Evolutionary conservation across 92 coral and sea anemone species (phyloP).

Genomic region (Desmophyllum pertusum): DNA sequence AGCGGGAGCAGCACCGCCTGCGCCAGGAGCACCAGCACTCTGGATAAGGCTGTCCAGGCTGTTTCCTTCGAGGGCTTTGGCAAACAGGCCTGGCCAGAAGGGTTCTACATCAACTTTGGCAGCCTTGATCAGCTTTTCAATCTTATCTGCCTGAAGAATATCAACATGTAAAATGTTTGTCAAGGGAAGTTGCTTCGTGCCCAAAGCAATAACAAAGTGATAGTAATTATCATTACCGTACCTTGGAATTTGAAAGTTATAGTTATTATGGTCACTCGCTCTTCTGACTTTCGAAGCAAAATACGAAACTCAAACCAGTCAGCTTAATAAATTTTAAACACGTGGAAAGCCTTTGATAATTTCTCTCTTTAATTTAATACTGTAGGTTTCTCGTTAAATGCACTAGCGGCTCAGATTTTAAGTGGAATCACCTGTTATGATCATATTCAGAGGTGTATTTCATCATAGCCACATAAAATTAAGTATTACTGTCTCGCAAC

Average conservation of each 20-base stretch:
- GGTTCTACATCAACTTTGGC: conserved; percentile 94
- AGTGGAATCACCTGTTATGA: conserved; percentile 65
- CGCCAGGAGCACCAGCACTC: conserved; percentile 95
- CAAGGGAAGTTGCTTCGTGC: too few species aligned
- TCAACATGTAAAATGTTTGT: too few species aligned
- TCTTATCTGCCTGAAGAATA: conserved; percentile 84
- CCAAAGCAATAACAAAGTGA: too few species aligned
- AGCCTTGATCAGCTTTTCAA: conserved; percentile 85
- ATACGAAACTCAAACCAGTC: neutral
- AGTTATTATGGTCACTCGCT: too few species aligned
- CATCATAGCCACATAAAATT: conserved; percentile 78
- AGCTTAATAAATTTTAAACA: neutral
- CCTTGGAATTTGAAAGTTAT: too few species aligned
- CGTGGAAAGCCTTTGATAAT: neutral
- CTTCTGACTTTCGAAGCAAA: too few species aligned
- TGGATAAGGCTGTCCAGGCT: conserved; percentile 83
- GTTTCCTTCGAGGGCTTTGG: conserved; percentile 96
- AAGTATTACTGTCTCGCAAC: neutral
- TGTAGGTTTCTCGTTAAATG: neutral
- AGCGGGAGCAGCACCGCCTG: conserved; percentile 81
- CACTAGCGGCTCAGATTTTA: conserved; percentile 68
- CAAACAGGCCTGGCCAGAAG: conserved; percentile 99
- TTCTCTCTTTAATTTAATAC: neutral
- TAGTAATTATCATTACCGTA: too few species aligned
- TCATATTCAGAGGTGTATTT: conserved; percentile 95